phyloP scores from a whole-genome alignment of 2,113 vertebrate genomes.

The Marmota monax region DNA sequence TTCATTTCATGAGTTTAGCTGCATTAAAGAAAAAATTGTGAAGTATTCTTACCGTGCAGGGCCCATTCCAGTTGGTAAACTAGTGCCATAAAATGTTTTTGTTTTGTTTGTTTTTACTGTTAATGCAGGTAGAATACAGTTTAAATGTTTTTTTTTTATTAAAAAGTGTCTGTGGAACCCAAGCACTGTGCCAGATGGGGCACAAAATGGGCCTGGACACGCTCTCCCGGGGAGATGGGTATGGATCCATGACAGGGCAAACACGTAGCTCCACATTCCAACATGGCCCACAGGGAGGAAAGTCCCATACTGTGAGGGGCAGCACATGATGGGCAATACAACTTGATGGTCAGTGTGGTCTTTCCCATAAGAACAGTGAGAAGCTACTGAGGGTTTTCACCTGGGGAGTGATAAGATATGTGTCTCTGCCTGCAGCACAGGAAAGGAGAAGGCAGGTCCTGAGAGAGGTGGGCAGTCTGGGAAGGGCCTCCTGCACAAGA shows the following conservation, averaged over 20 bases:
- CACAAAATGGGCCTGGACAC: not conserved
- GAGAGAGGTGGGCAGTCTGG: not conserved
- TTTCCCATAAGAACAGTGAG: slow-evolving; percentile 7
- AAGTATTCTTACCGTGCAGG: not conserved
- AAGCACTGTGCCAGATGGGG: not conserved
- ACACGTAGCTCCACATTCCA: accelerated
- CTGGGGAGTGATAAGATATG: not conserved
- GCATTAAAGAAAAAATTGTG: not conserved
- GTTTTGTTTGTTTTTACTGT: not conserved
- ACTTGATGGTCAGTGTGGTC: not conserved
- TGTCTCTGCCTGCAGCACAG: not conserved
- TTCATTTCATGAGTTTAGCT: slow-evolving; percentile 2
- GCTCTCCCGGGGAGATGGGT: not conserved
- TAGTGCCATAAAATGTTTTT: not conserved
- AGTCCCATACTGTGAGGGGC: accelerated
- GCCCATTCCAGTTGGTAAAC: not conserved
- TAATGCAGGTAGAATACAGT: not conserved
- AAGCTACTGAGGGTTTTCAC: not conserved
- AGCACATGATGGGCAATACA: no score
- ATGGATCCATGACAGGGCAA: accelerated
- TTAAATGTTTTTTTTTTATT: not conserved
- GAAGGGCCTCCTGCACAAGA: not conserved
- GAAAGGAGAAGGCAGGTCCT: not conserved
- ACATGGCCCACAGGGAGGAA: accelerated
- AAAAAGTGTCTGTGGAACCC: not conserved